Evolutionary conservation across 2,797 vertebrate genomes (phyloP), one percentile per base, ranked within the genome.

Genomic region (Halcyon smyrnensis): DNA sequence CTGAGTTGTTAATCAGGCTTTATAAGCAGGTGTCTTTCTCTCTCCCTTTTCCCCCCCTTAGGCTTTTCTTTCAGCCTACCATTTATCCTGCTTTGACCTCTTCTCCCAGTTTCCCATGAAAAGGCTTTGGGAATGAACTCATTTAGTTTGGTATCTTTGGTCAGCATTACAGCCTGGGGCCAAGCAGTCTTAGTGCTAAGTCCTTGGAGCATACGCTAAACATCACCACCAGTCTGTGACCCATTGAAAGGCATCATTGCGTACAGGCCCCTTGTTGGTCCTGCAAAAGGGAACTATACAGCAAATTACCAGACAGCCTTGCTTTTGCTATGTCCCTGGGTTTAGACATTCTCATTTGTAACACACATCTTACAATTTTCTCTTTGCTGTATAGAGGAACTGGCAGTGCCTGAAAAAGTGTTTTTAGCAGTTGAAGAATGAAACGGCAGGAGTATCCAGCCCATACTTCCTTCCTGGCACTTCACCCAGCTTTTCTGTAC

Each of bases 161-260:
- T 53, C 71, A 87, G n/a, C 71, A 23, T 71, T 62, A 77, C 64
- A 82, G 78, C 45, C 53, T 74, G 65, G 36, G 88, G 78, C 70
- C 77, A 74, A 50, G 64, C 57, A 94, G 68, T 36, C 75, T 92
- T 80, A 92, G 79, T 85, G 41, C 56, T 75, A 7, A 83, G 48
- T 41, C 84, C 8, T 1, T 83, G 43, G 81, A 91, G 84, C 93
- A 46, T 80, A 74, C 1, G 0, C 59, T 80, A 46, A 81, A 37
- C 37, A 81, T 80, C 46, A 60, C 24, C 69, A 75, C 73, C 63
- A 84, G 92, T 89, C 92, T 95, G 92, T 95, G 93, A 91, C 93
- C 51, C 73, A 65, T 23, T 89, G 71, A 83, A 91, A 91, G 69
- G 62, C 91, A 63, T 14, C 0, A 0, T 56, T 81, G 82, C 34